These are phyloP conservation scores for Pristionchus maxplancki DNA, from an alignment of 2,888 invertebrate species.

Conservation along the genomic window DNA sequence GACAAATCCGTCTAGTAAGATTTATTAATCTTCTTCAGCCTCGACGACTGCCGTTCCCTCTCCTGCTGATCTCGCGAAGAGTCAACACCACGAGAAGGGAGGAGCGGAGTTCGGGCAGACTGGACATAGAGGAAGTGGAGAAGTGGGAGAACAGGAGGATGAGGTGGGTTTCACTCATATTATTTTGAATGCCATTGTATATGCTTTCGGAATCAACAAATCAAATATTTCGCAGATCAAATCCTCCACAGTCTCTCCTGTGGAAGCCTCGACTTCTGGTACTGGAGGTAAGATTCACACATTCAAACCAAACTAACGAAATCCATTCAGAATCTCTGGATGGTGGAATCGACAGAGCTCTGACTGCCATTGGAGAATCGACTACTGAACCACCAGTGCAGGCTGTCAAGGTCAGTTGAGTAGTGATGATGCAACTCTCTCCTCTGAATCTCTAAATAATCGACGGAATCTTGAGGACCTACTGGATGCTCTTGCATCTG, in stretches of 20 bases:
- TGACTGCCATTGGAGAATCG: slow-evolving; percentile 2
- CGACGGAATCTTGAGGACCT: slow-evolving; percentile 56
- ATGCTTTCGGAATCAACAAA: neutral
- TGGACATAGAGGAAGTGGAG: slow-evolving; percentile 12
- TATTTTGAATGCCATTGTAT: neutral
- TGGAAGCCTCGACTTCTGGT: neutral
- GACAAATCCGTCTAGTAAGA: neutral
- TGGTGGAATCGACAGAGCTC: slow-evolving; percentile 9
- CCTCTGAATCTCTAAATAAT: neutral
- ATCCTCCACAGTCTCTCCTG: neutral
- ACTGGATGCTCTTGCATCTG: slow-evolving; percentile 65
- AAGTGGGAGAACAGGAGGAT: slow-evolving; percentile 12
- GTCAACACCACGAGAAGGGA: slow-evolving; percentile 43
- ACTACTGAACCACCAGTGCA: slow-evolving; percentile 75
- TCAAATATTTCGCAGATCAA: neutral
- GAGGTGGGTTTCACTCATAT: slow-evolving; percentile 30
- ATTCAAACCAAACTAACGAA: neutral
- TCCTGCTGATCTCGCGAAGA: slow-evolving; percentile 14
- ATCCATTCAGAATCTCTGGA: slow-evolving; percentile 15
- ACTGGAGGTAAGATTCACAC: neutral
- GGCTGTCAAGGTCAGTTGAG: slow-evolving; percentile 62
- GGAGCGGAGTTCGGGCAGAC: slow-evolving; percentile 49
- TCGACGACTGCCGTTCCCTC: slow-evolving; percentile 10
- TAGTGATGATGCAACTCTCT: neutral
- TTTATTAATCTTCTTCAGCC: neutral